Percentiles rank a stretch among this genome's conserved stretches.
phyloP scores from a whole-genome alignment of 1,140 invertebrate species.

The Drosophila virilis region DNA sequence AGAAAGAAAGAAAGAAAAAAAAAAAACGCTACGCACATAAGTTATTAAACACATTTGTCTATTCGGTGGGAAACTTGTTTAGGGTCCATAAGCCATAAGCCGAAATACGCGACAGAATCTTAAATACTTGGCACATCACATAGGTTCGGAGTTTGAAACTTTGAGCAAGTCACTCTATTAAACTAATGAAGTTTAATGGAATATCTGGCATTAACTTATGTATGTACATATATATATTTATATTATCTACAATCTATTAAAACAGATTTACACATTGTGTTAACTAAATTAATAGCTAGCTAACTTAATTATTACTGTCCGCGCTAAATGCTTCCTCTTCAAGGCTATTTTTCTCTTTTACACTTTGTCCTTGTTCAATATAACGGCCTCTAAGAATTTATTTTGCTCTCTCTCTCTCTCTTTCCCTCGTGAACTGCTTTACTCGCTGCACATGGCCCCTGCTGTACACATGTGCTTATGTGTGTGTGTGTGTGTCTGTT shows the following conservation, averaged over 20 bases:
- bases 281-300: no score
- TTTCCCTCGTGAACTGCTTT: no score
- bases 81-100: conserved; percentile 22
- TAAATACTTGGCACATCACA: conserved; percentile 18
- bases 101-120: conserved; percentile 20
- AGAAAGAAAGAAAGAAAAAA: not conserved
- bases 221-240: no score
- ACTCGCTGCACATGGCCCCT: no score
- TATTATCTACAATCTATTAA: no score
- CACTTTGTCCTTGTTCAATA: not conserved
- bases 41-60: conserved; percentile 52
- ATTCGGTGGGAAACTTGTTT: conserved; percentile 53
- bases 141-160: conserved; percentile 22
- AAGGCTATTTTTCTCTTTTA: not conserved
- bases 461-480: no score
- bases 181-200: not conserved
- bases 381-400: no score
- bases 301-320: not conserved
- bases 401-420: not conserved
- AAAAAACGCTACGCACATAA: not conserved
- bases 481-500: not conserved
- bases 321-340: no score
- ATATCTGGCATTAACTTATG: no score
- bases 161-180: conserved; percentile 1
- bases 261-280: no score